Base-by-base conservation (phyloP, 2,797 vertebrate species). In the Microcaecilia unicolor region DNA sequence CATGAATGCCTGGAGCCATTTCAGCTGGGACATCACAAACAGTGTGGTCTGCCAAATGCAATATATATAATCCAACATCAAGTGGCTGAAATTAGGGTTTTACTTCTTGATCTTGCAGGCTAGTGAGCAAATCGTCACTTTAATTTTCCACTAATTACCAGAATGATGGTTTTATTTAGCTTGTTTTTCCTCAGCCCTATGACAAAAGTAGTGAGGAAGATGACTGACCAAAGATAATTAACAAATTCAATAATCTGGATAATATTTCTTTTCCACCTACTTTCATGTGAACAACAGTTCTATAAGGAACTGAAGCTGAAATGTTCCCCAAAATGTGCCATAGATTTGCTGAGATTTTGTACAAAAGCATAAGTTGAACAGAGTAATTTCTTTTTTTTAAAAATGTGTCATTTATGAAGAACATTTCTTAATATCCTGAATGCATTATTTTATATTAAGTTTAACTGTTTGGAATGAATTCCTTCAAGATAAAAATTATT, bases 41-140 rank as follows among this genome's bases (percentile, higher is more conserved):
- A 58, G 36, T 31, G 12, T 33, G n/a, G 42, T 36, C 44, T 73
- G 67, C 58, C 67, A 71, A 48, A 32, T 57, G 64, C 50, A 63
- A 69, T 73, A 61, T 31, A 48, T 26, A 45, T 41, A 63, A 52
- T 47, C 30, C 25, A 46, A 11, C 23, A 37, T 47, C 48, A 58
- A 66, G 40, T 45, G 51, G 43, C 43, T 32, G 34, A 55, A 66
- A 73, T 55, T 44, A 64, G 45, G 26, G 30, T 15, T 64, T 60
- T 61, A 42, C 42, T 51, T 41, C 61, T 55, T 54, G 45, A 62
- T 72, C 49, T 54, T 36, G 45, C 49, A 52, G 54, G 42, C 55
- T 70, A 59, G 56, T 58, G 67, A 64, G 64, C 58, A 70, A 64
- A 73, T 57, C 62, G 64, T 70, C 70, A 55, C 43, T 68, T 68